phyloP scores from a whole-genome alignment of 2,113 vertebrate species.

The Polyodon spathula region DNA sequence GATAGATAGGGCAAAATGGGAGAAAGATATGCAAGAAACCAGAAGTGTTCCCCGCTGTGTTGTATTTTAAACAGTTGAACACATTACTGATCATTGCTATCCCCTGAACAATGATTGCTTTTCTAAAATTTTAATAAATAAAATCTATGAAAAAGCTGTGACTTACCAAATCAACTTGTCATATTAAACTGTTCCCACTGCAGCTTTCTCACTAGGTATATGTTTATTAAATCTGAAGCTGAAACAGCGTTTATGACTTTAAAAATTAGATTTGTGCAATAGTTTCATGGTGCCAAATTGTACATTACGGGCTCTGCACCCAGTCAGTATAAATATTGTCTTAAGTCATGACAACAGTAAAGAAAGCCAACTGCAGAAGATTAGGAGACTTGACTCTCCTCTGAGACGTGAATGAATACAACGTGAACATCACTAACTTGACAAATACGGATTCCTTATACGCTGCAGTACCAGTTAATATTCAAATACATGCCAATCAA shows the following conservation, averaged over 20 bases:
- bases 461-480: neutral
- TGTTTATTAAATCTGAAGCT: slow-evolving; percentile 55
- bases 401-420: neutral
- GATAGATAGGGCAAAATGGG: too few relatives aligned
- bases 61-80: too few relatives aligned
- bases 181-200: slow-evolving; percentile 55
- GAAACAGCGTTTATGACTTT: slow-evolving; percentile 52
- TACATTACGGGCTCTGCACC: neutral
- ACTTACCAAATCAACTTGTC: slow-evolving; percentile 64
- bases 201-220: slow-evolving; percentile 41
- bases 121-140: slow-evolving; percentile 65
- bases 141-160: slow-evolving; percentile 64
- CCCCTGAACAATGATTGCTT: slow-evolving; percentile 52
- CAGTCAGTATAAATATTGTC: slow-evolving; percentile 1
- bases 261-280: slow-evolving; percentile 61
- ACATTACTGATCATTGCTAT: too few relatives aligned
- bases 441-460: too few relatives aligned
- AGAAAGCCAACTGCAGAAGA: too few relatives aligned
- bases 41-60: too few relatives aligned
- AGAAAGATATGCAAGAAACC: too few relatives aligned
- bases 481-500: neutral
- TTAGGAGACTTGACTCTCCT: neutral
- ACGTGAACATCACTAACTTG: too few relatives aligned
- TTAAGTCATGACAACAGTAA: neutral
- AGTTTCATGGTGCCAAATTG: neutral